Evolutionary conservation across 1,140 invertebrate species (phyloP).

Genomic region (Thereuonema tuberculata): DNA sequence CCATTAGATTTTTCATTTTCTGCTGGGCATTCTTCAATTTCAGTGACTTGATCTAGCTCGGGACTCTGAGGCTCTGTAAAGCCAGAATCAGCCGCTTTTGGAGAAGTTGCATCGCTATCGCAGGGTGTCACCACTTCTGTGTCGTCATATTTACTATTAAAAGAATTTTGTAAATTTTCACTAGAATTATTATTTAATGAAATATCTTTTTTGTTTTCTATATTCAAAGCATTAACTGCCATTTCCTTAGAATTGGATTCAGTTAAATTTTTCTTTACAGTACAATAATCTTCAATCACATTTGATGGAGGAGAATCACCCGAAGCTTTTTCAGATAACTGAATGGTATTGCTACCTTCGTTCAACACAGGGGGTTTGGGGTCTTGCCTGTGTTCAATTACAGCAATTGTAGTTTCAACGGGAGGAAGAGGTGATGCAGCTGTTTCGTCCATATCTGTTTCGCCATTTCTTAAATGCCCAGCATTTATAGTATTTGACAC

Average conservation of each 20-base stretch:
- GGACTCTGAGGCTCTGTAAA: constrained; percentile 13
- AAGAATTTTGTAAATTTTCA: too few species aligned
- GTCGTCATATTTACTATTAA: too few species aligned
- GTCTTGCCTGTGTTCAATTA: too few species aligned
- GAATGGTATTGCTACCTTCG: not conserved
- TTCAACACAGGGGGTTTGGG: too few species aligned
- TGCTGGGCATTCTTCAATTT: constrained; percentile 7
- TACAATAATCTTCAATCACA: not conserved
- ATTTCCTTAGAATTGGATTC: not conserved
- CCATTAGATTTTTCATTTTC: too few species aligned
- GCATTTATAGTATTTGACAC: not conserved
- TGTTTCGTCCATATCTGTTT: not conserved
- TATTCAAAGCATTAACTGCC: not conserved
- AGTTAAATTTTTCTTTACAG: not conserved
- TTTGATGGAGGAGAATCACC: not conserved
- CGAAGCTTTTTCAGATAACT: not conserved
- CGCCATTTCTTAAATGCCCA: not conserved
- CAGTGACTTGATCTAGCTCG: constrained; percentile 6
- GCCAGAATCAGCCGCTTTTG: constrained; percentile 9
- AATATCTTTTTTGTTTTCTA: not conserved
- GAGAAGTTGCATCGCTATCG: constrained; percentile 3
- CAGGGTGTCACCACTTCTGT: not conserved
- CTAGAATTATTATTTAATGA: too few species aligned
- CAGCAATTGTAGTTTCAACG: not conserved
- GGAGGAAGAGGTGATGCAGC: too few species aligned